Evolutionary conservation across 2,113 vertebrate species (phyloP).

Genomic region (Paraplagusia blochii): DNA sequence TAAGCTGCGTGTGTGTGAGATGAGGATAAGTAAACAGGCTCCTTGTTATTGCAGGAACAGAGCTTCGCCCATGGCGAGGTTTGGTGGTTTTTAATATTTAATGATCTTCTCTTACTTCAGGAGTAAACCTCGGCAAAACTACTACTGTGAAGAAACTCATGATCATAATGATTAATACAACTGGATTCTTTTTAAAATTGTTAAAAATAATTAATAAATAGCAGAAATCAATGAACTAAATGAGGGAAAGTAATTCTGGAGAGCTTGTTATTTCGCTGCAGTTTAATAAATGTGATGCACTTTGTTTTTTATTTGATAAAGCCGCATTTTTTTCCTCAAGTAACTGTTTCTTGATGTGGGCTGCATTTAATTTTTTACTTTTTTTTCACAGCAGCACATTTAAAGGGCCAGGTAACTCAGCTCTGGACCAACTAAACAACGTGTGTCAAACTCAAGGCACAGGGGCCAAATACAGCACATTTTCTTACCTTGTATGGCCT

Average conservation of each 20-base stretch:
- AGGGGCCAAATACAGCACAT: no score
- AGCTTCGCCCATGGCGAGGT: slow-evolving; percentile 35
- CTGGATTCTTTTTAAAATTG: slow-evolving; percentile 16
- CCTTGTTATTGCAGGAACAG: slow-evolving; percentile 48
- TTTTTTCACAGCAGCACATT: slow-evolving; percentile 1
- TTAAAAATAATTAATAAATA: background rate
- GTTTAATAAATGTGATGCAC: slow-evolving; percentile 7
- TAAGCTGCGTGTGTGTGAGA: slow-evolving; percentile 28
- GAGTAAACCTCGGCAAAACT: slow-evolving; percentile 34
- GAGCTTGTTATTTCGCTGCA: slow-evolving; percentile 20
- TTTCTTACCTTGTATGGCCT: no score
- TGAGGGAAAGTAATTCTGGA: background rate
- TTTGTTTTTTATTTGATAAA: slow-evolving; percentile 3
- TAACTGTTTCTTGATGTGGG: background rate
- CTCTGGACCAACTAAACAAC: slow-evolving; percentile 27
- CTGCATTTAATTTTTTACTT: background rate
- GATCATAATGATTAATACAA: slow-evolving; percentile 22
- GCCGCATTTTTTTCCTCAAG: background rate
- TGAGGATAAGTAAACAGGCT: slow-evolving; percentile 46
- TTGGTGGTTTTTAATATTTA: slow-evolving; percentile 58
- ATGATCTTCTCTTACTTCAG: slow-evolving; percentile 44
- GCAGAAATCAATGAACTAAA: slow-evolving; percentile 4
- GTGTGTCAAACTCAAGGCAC: no score
- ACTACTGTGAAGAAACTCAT: slow-evolving; percentile 7
- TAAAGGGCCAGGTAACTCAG: slow-evolving; percentile 33